A percentile compares a stretch with the other conserved stretches of the same genome.
Evolutionary conservation across 2,888 invertebrate genomes (phyloP).

Genomic region (Anthophora plumipes): DNA sequence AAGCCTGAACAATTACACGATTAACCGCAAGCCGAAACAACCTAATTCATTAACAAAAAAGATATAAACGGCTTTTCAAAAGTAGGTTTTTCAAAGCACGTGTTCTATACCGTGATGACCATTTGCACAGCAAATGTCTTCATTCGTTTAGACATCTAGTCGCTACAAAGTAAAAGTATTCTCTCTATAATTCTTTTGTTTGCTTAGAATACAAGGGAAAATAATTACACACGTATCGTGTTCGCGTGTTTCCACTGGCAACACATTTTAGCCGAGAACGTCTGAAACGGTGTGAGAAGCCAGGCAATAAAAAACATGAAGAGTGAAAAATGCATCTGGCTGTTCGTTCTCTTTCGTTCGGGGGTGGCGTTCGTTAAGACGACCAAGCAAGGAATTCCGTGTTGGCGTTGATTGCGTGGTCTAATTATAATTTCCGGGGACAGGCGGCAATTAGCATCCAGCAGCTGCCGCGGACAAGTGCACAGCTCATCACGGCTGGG

Average conservation of each 20-base stretch:
- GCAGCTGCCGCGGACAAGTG: slow-evolving; percentile 68
- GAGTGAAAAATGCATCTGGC: slow-evolving; percentile 16
- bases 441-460: slow-evolving; percentile 69
- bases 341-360: slow-evolving; percentile 19
- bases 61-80: too few species aligned
- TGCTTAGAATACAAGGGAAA: not conserved
- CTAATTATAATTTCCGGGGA: slow-evolving; percentile 71
- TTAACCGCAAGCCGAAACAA: too few species aligned
- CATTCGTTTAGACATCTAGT: too few species aligned
- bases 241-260: not conserved
- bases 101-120: too few species aligned
- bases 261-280: not conserved
- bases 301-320: not conserved
- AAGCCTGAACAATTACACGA: too few species aligned
- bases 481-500: slow-evolving; percentile 56
- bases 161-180: too few species aligned
- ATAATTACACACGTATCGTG: not conserved
- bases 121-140: too few species aligned
- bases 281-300: not conserved
- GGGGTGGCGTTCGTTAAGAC: slow-evolving; percentile 65
- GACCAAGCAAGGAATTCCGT: slow-evolving; percentile 46
- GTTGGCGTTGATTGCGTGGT: slow-evolving; percentile 67
- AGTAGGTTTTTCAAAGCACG: too few species aligned
- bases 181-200: too few species aligned
- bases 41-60: too few species aligned